Conservation (phyloP, 2,888 invertebrate species). For the Ferrisia virgata region DNA sequence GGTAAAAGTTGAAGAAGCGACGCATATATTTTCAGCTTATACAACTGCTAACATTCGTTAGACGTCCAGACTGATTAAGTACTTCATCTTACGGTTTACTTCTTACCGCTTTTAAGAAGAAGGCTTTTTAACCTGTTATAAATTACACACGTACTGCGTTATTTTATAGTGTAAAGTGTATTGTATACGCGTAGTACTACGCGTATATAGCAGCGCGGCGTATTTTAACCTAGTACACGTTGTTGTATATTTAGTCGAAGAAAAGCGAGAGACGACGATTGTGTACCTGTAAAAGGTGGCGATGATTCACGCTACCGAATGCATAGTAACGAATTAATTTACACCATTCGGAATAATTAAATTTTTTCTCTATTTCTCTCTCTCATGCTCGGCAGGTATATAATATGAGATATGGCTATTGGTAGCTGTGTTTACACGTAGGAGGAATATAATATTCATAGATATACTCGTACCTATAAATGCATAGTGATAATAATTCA, state of each 20-base stretch:
- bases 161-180: neutral
- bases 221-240: neutral
- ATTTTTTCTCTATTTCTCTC: neutral
- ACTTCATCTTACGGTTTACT: conserved; percentile 25
- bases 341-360: neutral
- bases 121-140: conserved; percentile 24
- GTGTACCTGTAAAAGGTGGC: no score
- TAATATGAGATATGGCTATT: neutral
- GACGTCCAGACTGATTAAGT: conserved; percentile 38
- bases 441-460: no score
- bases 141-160: neutral
- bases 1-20: conserved; percentile 13
- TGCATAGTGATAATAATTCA: neutral
- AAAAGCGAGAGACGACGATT: no score
- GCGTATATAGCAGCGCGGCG: no score
- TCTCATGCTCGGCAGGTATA: neutral
- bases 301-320: no score
- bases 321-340: neutral
- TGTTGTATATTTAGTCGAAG: neutral
- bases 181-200: neutral
- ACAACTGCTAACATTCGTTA: conserved; percentile 30
- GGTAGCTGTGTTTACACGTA: neutral
- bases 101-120: conserved; percentile 5
- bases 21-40: conserved; percentile 28
- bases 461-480: no score